Conservation (phyloP, 1,140 invertebrate species). For the Drosophila watanabei region DNA sequence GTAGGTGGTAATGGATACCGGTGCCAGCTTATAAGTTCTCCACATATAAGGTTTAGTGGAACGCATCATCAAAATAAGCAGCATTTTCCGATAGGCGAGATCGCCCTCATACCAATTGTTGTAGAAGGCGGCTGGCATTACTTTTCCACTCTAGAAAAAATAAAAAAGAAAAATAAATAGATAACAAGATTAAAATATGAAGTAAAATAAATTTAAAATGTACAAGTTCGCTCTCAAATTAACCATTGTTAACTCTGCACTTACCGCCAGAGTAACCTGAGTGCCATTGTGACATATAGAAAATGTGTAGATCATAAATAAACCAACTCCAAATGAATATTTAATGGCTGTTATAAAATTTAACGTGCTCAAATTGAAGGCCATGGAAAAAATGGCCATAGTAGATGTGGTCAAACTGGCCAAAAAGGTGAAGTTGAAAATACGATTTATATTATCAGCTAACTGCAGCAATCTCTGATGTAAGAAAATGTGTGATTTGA, state of each 20-base stretch:
- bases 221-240: background rate
- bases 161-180: background rate
- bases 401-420: background rate
- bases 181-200: background rate
- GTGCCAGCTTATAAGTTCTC: conserved; percentile 65
- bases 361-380: background rate
- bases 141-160: conserved; percentile 56
- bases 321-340: conserved; percentile 3
- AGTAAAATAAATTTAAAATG: too few relatives aligned
- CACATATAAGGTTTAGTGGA: conserved; percentile 45
- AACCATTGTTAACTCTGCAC: background rate
- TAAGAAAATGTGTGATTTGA: background rate
- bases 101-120: conserved; percentile 79
- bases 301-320: conserved; percentile 23
- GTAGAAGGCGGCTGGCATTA: conserved; percentile 66
- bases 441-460: background rate
- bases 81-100: conserved; percentile 60
- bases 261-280: conserved; percentile 2
- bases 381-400: background rate
- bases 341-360: background rate
- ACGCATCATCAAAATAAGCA: conserved; percentile 70
- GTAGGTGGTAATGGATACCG: conserved; percentile 63
- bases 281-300: conserved; percentile 10
- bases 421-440: conserved; percentile 10
- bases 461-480: background rate